These are phyloP conservation scores for Kryphioiulus occultus DNA, from an alignment of 2,888 invertebrate genomes.

Conservation along the genomic window DNA sequence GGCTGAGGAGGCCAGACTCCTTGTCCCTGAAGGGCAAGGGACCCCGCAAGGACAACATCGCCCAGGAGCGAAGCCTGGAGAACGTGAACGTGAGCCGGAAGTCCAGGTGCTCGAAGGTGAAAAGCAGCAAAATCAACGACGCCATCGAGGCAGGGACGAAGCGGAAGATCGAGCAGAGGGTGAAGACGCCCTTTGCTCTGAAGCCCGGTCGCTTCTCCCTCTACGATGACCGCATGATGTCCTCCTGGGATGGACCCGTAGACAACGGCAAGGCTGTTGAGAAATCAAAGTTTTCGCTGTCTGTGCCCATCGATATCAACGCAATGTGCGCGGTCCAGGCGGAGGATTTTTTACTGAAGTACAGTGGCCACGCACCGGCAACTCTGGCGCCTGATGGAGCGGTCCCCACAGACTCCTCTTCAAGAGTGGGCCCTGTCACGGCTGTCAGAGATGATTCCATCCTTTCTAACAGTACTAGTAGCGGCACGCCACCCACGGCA, in stretches of 20 bases:
- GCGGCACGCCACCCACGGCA: neutral
- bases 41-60: conserved; percentile 24
- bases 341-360: conserved; percentile 42
- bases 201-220: conserved; percentile 73
- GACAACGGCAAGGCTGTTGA: neutral
- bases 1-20: conserved; percentile 51
- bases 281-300: conserved; percentile 47
- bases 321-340: conserved; percentile 47
- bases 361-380: neutral
- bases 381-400: neutral
- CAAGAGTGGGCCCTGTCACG: neutral
- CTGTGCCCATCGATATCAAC: conserved; percentile 53
- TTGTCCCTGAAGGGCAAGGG: conserved; percentile 51
- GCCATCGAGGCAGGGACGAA: conserved; percentile 24
- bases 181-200: conserved; percentile 55
- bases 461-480: conserved; percentile 32
- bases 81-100: neutral
- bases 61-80: neutral
- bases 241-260: neutral
- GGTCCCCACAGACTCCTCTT: neutral
- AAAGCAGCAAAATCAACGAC: conserved; percentile 32
- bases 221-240: conserved; percentile 89
- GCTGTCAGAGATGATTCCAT: conserved; percentile 8
- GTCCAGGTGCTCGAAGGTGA: conserved; percentile 17
- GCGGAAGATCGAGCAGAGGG: conserved; percentile 52